phyloP scores from a whole-genome alignment of 2,888 invertebrate species.

The Dynastes grantii region DNA sequence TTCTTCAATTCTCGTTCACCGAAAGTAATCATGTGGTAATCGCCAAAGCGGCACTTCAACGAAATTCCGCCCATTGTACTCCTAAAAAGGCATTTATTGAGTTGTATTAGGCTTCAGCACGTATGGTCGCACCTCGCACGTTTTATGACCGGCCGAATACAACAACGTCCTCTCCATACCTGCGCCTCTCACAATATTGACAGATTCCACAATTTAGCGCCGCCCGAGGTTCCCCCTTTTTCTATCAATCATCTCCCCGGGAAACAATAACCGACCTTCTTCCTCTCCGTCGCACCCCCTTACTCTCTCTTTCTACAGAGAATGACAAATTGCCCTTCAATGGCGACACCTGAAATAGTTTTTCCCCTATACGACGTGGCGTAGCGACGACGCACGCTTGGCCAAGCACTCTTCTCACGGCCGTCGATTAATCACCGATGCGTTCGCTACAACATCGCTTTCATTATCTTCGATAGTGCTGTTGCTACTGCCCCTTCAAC shows the following conservation, averaged over 20 bases:
- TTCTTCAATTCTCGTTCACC: background rate
- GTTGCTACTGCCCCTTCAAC: background rate
- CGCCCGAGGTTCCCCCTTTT: conserved; percentile 10
- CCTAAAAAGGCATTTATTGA: conserved; percentile 20
- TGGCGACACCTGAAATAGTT: conserved; percentile 45
- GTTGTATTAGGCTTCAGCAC: conserved; percentile 15
- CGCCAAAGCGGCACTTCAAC: background rate
- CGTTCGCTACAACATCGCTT: conserved; percentile 37
- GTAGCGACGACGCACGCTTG: conserved; percentile 9
- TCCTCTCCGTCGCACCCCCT: background rate
- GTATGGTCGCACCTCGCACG: conserved; percentile 1
- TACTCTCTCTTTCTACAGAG: background rate
- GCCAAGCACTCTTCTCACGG: conserved; percentile 10
- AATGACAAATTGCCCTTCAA: conserved; percentile 46
- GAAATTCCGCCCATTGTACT: conserved; percentile 3
- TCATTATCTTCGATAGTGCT: conserved; percentile 32
- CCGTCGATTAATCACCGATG: conserved; percentile 39
- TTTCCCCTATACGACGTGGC: conserved; percentile 13
- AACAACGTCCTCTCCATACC: conserved; percentile 13
- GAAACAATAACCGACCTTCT: conserved; percentile 37
- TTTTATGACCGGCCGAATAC: conserved; percentile 18
- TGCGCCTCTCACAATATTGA: conserved; percentile 35
- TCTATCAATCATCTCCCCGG: conserved; percentile 41
- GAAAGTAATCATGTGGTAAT: background rate
- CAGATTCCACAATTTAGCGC: conserved; percentile 38